Evolutionary conservation across 2,113 vertebrate species (phyloP), one percentile per base, ranked within the genome.

Genomic region (Panurus biarmicus): DNA sequence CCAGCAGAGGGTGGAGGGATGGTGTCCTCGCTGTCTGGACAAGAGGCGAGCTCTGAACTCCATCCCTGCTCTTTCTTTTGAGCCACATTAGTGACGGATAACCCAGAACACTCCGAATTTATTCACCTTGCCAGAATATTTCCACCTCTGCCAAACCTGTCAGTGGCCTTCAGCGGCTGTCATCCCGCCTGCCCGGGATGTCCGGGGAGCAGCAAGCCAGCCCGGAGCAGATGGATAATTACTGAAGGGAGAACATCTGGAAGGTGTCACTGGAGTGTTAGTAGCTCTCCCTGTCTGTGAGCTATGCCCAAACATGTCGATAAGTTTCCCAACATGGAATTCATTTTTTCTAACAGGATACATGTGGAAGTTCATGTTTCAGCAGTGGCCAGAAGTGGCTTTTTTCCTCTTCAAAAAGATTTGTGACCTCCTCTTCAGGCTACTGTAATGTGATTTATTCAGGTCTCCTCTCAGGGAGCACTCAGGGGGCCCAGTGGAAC

Each of bases 321-420:
- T 94, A 93, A 77, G 81, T 96, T 95, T 94, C 66, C 78, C 88
- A 97, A 79, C 92, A 56, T 97, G 97, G 96, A 94, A 96, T 85
- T 97, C n/a, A 94, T 96, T 95, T 92, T 93, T 93, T 91, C 57
- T 97, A 97, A 97, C 94, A 86, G 75, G 84, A 95, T 96, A 86
- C 96, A 96, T 44, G 94, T 97, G 97, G 90, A 92, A 95, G 86
- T 92, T 93, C 76, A 78, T 74, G 81, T 92, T 96, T 95, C 92
- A 95, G 92, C 44, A 5, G 50, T 93, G 95, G 90, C 72, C 91
- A 92, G 79, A 90, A 88, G 60, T 89, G 94, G 89, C 70, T 95
- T 82, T 91, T 94, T 96, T 89, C 65, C 93, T 93, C 95, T 96
- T 94, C 93, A 93, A 58, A 93, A 95, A 96, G 93, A 96, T 97